Evolutionary conservation across 2,797 vertebrate genomes (phyloP).

Genomic region (Lithobates sylvaticus): DNA sequence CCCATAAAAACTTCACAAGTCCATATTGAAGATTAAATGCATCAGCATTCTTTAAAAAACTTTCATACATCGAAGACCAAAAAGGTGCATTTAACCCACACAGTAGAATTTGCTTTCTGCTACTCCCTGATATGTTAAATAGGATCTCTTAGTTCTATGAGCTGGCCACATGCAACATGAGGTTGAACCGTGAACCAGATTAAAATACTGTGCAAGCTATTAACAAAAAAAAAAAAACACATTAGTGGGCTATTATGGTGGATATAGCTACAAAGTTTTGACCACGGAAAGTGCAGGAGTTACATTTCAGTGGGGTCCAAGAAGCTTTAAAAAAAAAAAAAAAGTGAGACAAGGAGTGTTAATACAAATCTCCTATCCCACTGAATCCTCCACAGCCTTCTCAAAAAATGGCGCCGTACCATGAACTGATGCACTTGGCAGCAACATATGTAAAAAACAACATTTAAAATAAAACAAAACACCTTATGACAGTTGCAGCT

Average conservation of each 20-base stretch:
- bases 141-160: conserved; percentile 47
- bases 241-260: conserved; percentile 46
- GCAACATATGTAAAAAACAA: conserved; percentile 54
- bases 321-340: conserved; percentile 41
- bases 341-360: conserved; percentile 4
- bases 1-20: conserved; percentile 39
- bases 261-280: conserved; percentile 38
- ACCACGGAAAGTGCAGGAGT: conserved; percentile 59
- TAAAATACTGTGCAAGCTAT: conserved; percentile 59
- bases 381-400: conserved; percentile 33
- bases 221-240: conserved; percentile 17
- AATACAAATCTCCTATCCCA: conserved; percentile 34
- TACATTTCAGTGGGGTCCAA: conserved; percentile 58
- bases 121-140: conserved; percentile 61
- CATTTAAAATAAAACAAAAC: conserved; percentile 46
- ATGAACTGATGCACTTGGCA: conserved; percentile 60
- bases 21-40: conserved; percentile 41
- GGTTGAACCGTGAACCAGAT: conserved; percentile 51
- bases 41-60: conserved; percentile 9
- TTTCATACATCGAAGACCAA: conserved; percentile 4
- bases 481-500: conserved; percentile 41
- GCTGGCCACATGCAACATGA: conserved; percentile 39
- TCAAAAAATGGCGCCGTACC: conserved; percentile 49
- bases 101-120: conserved; percentile 55
- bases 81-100: conserved; percentile 46